Evolutionary conservation across 2,113 vertebrate genomes (phyloP).

Genomic region (Hyla sarda): DNA sequence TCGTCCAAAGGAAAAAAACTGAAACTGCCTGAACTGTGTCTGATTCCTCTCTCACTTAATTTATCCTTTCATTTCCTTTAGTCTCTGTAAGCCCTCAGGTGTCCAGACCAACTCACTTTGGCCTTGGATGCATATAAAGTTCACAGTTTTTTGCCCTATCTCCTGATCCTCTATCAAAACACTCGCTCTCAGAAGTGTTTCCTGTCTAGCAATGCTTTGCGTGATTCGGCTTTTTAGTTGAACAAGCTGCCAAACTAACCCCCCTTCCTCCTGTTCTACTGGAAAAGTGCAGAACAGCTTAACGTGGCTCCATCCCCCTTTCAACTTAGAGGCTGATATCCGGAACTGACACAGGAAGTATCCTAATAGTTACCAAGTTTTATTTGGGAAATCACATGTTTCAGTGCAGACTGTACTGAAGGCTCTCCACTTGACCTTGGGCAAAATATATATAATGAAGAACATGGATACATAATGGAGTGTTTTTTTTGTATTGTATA

Average conservation of each 20-base stretch:
- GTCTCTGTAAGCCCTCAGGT: conserved; percentile 81
- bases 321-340: conserved; percentile 83
- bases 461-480: conserved; percentile 51
- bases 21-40: conserved; percentile 64
- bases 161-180: conserved; percentile 86
- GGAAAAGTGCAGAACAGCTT: conserved; percentile 68
- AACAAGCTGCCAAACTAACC: conserved; percentile 76
- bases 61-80: conserved; percentile 96
- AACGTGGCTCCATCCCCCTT: conserved; percentile 59
- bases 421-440: conserved; percentile 92
- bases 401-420: conserved; percentile 84
- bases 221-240: conserved; percentile 71
- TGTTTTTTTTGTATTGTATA: background rate
- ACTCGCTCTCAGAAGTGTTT: conserved; percentile 78
- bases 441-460: background rate
- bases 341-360: conserved; percentile 96
- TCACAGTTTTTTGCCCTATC: conserved; percentile 83
- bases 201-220: conserved; percentile 81
- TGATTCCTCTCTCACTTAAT: conserved; percentile 80
- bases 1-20: conserved; percentile 59
- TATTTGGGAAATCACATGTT: conserved; percentile 86
- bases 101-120: conserved; percentile 68
- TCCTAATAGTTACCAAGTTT: conserved; percentile 98
- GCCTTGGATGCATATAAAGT: conserved; percentile 77
- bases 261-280: conserved; percentile 67